A percentile compares a stretch with the other conserved stretches of the same genome.
phyloP scores from a whole-genome alignment of 2,888 invertebrate genomes.

The Linnaemya tessellans region DNA sequence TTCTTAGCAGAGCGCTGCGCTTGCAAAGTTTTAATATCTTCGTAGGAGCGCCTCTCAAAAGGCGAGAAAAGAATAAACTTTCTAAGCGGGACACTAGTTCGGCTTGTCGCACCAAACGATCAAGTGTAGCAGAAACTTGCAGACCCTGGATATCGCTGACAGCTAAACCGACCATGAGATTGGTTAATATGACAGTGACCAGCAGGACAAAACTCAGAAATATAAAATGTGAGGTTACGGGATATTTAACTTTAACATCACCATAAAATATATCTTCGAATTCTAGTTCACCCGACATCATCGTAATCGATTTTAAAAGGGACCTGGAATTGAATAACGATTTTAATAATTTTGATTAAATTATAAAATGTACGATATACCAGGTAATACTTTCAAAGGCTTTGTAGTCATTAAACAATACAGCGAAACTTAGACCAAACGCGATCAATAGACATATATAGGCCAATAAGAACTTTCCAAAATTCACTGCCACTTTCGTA shows the following conservation, averaged over 20 bases:
- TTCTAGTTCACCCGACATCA: conserved; percentile 95
- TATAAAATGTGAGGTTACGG: conserved; percentile 89
- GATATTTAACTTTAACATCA: conserved; percentile 85
- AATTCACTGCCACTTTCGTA: conserved; percentile 92
- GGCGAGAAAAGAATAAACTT: conserved; percentile 91
- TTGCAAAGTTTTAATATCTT: conserved; percentile 87
- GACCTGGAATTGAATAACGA: conserved; percentile 75
- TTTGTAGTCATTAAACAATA: conserved; percentile 90
- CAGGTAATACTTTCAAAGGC: conserved; percentile 86
- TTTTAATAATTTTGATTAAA: neutral
- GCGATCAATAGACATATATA: conserved; percentile 92
- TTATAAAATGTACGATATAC: conserved; percentile 68
- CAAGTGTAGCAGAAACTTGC: conserved; percentile 91
- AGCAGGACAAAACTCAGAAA: conserved; percentile 90
- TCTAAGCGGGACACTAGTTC: conserved; percentile 92
- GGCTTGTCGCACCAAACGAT: conserved; percentile 91
- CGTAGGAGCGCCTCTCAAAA: conserved; percentile 87
- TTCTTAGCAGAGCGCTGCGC: conserved; percentile 89
- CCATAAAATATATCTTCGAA: conserved; percentile 92
- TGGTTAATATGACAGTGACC: conserved; percentile 92
- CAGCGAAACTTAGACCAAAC: conserved; percentile 91
- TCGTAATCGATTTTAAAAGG: conserved; percentile 91
- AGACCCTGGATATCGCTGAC: conserved; percentile 94
- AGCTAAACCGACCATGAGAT: conserved; percentile 92
- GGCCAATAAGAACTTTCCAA: conserved; percentile 91